A percentile compares a stretch with the other conserved stretches of the same genome.
Conservation (phyloP, 23 tunicate species). For the Ascidia mentula region DNA sequence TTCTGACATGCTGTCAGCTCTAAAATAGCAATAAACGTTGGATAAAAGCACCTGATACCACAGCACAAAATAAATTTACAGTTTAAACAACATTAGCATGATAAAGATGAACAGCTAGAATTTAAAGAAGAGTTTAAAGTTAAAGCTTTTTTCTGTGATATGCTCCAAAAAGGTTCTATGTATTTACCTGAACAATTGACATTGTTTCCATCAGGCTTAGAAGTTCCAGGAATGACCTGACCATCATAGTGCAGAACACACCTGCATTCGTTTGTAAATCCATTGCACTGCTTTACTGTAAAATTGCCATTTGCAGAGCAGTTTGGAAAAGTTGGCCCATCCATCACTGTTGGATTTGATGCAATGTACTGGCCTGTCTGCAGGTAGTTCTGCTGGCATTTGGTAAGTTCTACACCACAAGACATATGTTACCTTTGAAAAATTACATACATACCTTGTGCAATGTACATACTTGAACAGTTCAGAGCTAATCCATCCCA, state of each 20-base stretch:
- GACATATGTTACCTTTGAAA: not conserved
- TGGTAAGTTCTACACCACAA: not conserved
- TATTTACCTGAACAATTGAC: constrained; percentile 21
- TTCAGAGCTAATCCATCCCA: not conserved
- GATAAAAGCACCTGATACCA: not conserved
- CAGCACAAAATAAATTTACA: not conserved
- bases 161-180: too few species aligned
- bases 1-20: constrained; percentile 29
- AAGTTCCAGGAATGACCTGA: not conserved
- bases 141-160: too few species aligned
- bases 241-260: constrained; percentile 10
- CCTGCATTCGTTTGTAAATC: not conserved
- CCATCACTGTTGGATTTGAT: not conserved
- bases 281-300: not conserved
- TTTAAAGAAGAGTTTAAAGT: not conserved
- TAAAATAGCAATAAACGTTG: too few species aligned
- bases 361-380: not conserved
- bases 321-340: constrained; percentile 32
- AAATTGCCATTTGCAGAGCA: constrained; percentile 31
- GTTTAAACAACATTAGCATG: too few species aligned
- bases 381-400: not conserved
- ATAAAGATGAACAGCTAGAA: not conserved
- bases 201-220: not conserved
- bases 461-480: not conserved
- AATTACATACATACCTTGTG: not conserved